These are phyloP conservation scores for Lutraria lutraria DNA, from an alignment of 2,888 invertebrate genomes.

Conservation along the genomic window DNA sequence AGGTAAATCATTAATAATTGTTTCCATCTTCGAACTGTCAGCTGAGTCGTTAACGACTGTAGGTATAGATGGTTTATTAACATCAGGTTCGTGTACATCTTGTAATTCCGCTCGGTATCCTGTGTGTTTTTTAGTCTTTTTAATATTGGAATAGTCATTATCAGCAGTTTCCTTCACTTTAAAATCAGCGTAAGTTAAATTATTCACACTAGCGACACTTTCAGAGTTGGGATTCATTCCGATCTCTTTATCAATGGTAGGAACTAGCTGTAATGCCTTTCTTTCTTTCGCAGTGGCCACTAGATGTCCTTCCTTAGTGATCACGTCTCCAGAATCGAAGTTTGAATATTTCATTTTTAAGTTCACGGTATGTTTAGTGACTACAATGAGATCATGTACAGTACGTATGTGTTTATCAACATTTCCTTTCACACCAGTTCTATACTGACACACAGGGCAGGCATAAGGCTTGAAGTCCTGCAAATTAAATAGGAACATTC, in stretches of 20 bases:
- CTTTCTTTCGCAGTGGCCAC: slow-evolving; percentile 58
- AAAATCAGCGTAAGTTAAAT: slow-evolving; percentile 29
- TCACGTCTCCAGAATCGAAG: slow-evolving; percentile 67
- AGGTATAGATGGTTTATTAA: slow-evolving; percentile 17
- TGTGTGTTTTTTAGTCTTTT: slow-evolving; percentile 39
- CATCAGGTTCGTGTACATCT: neutral
- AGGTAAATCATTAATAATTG: slow-evolving; percentile 48
- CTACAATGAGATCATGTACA: slow-evolving; percentile 68
- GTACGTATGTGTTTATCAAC: slow-evolving; percentile 71
- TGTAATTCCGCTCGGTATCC: slow-evolving; percentile 17
- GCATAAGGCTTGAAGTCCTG: slow-evolving; percentile 70
- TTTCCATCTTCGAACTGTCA: slow-evolving; percentile 37
- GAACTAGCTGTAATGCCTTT: slow-evolving; percentile 49
- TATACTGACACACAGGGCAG: slow-evolving; percentile 69
- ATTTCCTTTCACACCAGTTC: slow-evolving; percentile 71
- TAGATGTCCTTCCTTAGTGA: slow-evolving; percentile 65
- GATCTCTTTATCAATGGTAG: slow-evolving; percentile 45
- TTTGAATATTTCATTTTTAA: slow-evolving; percentile 69
- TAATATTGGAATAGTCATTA: slow-evolving; percentile 31
- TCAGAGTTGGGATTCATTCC: slow-evolving; percentile 18
- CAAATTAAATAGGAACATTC: slow-evolving; percentile 16
- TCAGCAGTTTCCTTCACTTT: slow-evolving; percentile 37
- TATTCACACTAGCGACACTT: slow-evolving; percentile 19
- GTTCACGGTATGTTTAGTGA: slow-evolving; percentile 69
- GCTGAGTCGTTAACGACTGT: slow-evolving; percentile 23